Evolutionary conservation across 2,888 invertebrate species (phyloP).

Genomic region (Drosophila nr. perissopoda): DNA sequence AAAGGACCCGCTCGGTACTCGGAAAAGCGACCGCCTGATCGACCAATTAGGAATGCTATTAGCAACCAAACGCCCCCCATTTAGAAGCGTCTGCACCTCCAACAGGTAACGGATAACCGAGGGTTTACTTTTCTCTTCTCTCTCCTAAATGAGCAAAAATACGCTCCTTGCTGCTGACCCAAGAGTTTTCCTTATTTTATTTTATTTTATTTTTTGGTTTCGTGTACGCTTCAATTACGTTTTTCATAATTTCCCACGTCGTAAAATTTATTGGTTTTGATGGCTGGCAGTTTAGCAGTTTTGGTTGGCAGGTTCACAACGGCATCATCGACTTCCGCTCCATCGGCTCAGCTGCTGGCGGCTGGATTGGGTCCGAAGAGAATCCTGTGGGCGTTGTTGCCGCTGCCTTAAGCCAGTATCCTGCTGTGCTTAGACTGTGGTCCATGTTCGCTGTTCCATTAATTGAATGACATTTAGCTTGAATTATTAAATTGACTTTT

Average conservation of each 20-base stretch:
- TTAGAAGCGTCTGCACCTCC: constrained; percentile 28
- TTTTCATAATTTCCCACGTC: constrained; percentile 75
- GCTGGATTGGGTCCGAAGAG: constrained; percentile 21
- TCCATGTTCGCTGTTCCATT: constrained; percentile 44
- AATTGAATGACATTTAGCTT: constrained; percentile 71
- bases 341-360: constrained; percentile 60
- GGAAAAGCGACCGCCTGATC: constrained; percentile 44
- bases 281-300: constrained; percentile 50
- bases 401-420: constrained; percentile 40
- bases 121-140: constrained; percentile 3
- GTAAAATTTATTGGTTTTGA: constrained; percentile 73
- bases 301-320: constrained; percentile 15
- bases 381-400: constrained; percentile 24
- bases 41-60: constrained; percentile 70
- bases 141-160: constrained; percentile 42
- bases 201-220: constrained; percentile 3
- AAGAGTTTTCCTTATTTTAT: background rate
- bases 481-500: constrained; percentile 78
- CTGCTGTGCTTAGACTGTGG: constrained; percentile 49
- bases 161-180: constrained; percentile 10
- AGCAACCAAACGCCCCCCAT: constrained; percentile 60
- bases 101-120: constrained; percentile 44
- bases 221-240: constrained; percentile 67
- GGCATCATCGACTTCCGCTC: constrained; percentile 67
- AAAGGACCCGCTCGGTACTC: constrained; percentile 55